Conservation (phyloP, 2,888 invertebrate species). For the Drosophila paracracens region DNA sequence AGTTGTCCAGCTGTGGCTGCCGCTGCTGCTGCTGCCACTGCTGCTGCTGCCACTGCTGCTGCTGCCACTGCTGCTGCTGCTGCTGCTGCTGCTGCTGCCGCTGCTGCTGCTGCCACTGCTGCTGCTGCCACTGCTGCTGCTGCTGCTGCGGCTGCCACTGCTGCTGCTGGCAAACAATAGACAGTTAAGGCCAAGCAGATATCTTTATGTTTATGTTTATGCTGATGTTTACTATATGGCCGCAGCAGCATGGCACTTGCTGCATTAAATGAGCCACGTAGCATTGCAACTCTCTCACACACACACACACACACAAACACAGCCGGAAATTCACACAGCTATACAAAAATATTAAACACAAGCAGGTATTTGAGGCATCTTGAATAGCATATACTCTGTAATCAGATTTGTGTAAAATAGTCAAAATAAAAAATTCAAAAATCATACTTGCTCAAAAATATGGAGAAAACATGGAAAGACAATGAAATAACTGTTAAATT, state of each 20-base stretch:
- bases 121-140: conserved; percentile 27
- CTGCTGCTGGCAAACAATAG: conserved; percentile 67
- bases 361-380: not conserved
- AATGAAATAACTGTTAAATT: not conserved
- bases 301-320: conserved; percentile 12
- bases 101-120: conserved; percentile 17
- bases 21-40: conserved; percentile 34
- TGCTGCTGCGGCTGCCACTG: too few species aligned
- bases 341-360: conserved; percentile 3
- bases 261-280: conserved; percentile 66
- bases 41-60: not conserved
- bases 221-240: conserved; percentile 65
- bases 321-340: conserved; percentile 52
- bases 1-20: conserved; percentile 16
- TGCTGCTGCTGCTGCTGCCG: too few species aligned
- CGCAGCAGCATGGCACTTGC: conserved; percentile 59
- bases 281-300: conserved; percentile 20
- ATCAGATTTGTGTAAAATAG: not conserved
- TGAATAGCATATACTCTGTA: conserved; percentile 5
- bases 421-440: not conserved
- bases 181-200: conserved; percentile 64
- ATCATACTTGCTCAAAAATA: not conserved
- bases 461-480: not conserved
- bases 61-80: conserved; percentile 25
- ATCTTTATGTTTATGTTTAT: conserved; percentile 57